A percentile compares a stretch with the other conserved stretches of the same genome.
Evolutionary conservation across 2,113 vertebrate species (phyloP).

Genomic region (Phylloscopus whistleri): DNA sequence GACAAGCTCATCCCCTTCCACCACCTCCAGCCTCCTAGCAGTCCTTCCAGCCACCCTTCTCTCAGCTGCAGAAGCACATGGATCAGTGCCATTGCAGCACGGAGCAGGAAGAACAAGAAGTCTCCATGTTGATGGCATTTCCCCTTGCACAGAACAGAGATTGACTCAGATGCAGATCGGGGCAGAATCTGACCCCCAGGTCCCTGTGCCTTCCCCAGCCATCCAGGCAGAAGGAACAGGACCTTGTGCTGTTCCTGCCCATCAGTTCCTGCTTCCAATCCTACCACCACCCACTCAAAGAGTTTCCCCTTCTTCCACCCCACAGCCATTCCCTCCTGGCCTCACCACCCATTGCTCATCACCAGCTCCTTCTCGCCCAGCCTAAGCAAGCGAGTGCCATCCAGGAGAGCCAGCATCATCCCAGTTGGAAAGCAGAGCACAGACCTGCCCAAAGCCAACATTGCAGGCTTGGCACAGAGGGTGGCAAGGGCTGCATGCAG

Average conservation of each 20-base stretch:
- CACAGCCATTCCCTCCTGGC: neutral
- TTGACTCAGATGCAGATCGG: neutral
- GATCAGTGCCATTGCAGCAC: neutral
- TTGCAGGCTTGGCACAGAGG: neutral
- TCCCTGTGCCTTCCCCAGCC: neutral
- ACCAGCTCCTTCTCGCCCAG: neutral
- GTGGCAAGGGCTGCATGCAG: neutral
- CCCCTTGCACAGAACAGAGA: neutral
- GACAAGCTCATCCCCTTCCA: fast-evolving
- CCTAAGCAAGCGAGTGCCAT: neutral
- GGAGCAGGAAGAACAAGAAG: neutral
- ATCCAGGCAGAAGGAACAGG: neutral
- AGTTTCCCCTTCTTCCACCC: neutral
- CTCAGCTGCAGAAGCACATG: neutral
- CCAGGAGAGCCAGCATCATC: neutral
- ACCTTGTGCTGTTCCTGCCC: neutral
- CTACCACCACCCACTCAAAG: neutral
- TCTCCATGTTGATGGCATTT: neutral
- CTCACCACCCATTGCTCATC: neutral
- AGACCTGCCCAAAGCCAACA: neutral
- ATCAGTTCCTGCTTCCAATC: fast-evolving
- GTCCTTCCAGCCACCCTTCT: neutral
- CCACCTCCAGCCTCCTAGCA: neutral
- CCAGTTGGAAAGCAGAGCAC: neutral
- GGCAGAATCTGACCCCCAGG: neutral